Conservation (phyloP, 2,888 invertebrate genomes). For the Operophtera brumata region DNA sequence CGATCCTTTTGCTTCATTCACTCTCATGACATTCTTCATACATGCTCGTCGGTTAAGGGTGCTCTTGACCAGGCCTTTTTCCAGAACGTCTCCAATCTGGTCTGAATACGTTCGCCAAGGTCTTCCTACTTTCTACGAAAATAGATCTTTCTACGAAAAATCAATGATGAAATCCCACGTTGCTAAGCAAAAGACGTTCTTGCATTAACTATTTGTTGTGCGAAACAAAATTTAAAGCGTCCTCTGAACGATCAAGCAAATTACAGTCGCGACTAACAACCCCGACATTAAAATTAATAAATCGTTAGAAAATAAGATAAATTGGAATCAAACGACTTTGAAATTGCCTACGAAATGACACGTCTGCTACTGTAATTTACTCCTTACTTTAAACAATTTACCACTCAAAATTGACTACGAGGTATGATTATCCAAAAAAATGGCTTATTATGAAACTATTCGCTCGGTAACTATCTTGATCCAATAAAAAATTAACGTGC, state of each 20-base stretch:
- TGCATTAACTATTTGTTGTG: slow-evolving; percentile 15
- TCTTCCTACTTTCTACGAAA: background rate
- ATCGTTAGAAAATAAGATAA: slow-evolving; percentile 62
- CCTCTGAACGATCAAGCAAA: slow-evolving; percentile 34
- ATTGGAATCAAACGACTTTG: slow-evolving; percentile 66
- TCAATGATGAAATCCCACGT: background rate
- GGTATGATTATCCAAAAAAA: slow-evolving; percentile 70
- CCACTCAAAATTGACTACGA: slow-evolving; percentile 53
- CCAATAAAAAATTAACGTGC: slow-evolving; percentile 74
- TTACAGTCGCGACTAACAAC: slow-evolving; percentile 33
- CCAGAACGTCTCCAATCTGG: too few relatives aligned
- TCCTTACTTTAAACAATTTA: slow-evolving; percentile 55
- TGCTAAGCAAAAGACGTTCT: background rate
- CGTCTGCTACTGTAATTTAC: slow-evolving; percentile 64
- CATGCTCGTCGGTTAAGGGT: too few relatives aligned
- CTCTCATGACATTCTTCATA: too few relatives aligned
- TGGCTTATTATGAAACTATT: slow-evolving; percentile 76
- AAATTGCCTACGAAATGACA: slow-evolving; percentile 73
- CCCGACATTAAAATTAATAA: slow-evolving; percentile 44
- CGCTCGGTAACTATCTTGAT: slow-evolving; percentile 70
- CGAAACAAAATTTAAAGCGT: slow-evolving; percentile 34
- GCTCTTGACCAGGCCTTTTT: too few relatives aligned
- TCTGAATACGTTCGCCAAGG: too few relatives aligned
- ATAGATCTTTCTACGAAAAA: background rate
- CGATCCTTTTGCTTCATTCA: too few relatives aligned